These are phyloP conservation scores for Caenorhabditis panamensis DNA, from an alignment of 2,888 invertebrate species.

Conservation along the genomic window DNA sequence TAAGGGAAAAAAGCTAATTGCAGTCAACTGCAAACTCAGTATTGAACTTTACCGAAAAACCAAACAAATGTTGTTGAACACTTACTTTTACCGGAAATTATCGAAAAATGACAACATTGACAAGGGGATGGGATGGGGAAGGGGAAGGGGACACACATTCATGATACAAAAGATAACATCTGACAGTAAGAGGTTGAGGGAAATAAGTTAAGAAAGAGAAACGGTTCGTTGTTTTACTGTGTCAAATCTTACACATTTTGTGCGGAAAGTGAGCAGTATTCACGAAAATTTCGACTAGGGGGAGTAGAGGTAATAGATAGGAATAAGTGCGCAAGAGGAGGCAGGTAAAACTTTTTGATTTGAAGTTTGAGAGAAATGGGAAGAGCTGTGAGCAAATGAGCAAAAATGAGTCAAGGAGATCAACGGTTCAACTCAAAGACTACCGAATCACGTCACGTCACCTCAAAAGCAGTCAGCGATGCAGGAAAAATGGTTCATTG, in stretches of 20 bases:
- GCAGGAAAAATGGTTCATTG: not conserved
- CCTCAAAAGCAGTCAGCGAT: not conserved
- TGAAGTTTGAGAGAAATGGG: not conserved
- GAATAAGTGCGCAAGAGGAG: slow-evolving; percentile 47
- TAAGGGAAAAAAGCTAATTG: not conserved
- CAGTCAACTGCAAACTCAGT: slow-evolving; percentile 21
- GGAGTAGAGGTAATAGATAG: not conserved
- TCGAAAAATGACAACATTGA: slow-evolving; percentile 29
- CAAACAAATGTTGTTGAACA: slow-evolving; percentile 4
- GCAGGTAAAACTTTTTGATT: slow-evolving; percentile 30
- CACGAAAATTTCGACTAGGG: not conserved
- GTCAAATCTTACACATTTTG: not conserved
- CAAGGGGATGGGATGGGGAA: slow-evolving; percentile 11
- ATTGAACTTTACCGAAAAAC: slow-evolving; percentile 39
- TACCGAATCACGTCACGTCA: slow-evolving; percentile 3
- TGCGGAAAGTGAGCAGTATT: not conserved
- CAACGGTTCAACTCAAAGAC: not conserved
- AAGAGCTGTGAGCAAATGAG: slow-evolving; percentile 10
- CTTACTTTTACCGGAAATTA: slow-evolving; percentile 17
- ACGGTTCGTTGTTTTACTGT: not conserved
- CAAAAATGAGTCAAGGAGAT: slow-evolving; percentile 16
- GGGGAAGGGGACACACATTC: slow-evolving; percentile 3
- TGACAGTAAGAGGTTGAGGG: not conserved
- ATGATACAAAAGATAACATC: slow-evolving; percentile 1
- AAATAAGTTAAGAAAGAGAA: not conserved